Percentiles rank a stretch among this genome's conserved stretches.
Evolutionary conservation across 2,113 vertebrate species (phyloP).

Genomic region (Ranitomeya variabilis): DNA sequence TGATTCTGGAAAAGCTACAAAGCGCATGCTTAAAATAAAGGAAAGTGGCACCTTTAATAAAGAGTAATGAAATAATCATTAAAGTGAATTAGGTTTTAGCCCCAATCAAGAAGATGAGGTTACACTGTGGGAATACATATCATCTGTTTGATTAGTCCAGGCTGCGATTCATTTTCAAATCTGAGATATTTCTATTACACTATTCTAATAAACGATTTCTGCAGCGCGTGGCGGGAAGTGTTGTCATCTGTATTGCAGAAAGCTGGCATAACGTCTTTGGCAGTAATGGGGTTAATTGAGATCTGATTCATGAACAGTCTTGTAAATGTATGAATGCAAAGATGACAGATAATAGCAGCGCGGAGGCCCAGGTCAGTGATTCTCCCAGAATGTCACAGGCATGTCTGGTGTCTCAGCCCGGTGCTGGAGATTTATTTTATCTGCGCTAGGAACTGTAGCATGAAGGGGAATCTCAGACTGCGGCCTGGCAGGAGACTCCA

Average conservation of each 20-base stretch:
- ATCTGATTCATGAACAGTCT: constrained; percentile 64
- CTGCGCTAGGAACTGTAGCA: constrained; percentile 63
- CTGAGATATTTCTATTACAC: background rate
- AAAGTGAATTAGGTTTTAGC: background rate
- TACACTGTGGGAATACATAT: background rate
- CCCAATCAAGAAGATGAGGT: background rate
- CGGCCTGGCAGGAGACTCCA: constrained; percentile 52
- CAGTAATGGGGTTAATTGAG: constrained; percentile 17
- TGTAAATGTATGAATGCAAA: constrained; percentile 62
- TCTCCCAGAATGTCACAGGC: constrained; percentile 15
- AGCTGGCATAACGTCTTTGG: background rate
- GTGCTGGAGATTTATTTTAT: constrained; percentile 60
- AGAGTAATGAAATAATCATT: background rate
- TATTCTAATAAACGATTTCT: background rate
- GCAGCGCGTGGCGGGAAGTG: background rate
- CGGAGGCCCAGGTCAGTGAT: background rate
- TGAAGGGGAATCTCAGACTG: constrained; percentile 74
- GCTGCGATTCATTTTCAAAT: background rate
- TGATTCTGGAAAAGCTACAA: background rate
- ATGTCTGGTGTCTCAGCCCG: constrained; percentile 71
- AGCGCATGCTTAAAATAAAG: background rate
- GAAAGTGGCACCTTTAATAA: background rate
- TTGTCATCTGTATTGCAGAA: background rate
- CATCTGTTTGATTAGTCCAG: background rate
- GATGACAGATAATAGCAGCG: constrained; percentile 33